phyloP scores from a whole-genome alignment of 1,140 invertebrate genomes.

The Drosophila persimilis region DNA sequence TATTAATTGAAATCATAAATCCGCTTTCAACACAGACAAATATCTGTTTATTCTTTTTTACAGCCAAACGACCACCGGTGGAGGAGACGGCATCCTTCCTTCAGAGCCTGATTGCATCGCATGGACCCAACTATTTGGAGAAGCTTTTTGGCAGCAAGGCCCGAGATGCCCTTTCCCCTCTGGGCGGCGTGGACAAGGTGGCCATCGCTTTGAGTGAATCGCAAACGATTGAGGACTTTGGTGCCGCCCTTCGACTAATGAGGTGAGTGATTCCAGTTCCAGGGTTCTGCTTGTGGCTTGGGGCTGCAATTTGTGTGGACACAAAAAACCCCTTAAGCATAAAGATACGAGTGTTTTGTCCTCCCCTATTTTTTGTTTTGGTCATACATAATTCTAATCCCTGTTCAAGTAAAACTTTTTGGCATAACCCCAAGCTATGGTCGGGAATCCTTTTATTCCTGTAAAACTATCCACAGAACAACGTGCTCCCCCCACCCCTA shows the following conservation, averaged over 20 bases:
- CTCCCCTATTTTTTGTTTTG: constrained; percentile 23
- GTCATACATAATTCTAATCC: constrained; percentile 50
- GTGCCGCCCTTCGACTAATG: constrained; percentile 82
- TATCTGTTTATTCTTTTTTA: constrained; percentile 39
- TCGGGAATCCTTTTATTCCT: constrained; percentile 28
- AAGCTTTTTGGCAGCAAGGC: constrained; percentile 97
- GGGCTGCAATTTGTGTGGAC: constrained; percentile 30
- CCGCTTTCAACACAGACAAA: constrained; percentile 22
- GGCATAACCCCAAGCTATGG: constrained; percentile 44
- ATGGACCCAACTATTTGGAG: constrained; percentile 97
- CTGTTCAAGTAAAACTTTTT: constrained; percentile 61
- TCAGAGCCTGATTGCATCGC: constrained; percentile 94
- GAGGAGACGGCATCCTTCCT: constrained; percentile 97
- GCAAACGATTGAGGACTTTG: constrained; percentile 93
- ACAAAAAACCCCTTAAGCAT: constrained; percentile 20
- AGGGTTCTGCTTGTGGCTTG: not conserved
- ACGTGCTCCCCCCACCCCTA: not conserved
- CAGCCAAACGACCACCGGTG: constrained; percentile 97
- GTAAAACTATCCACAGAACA: constrained; percentile 19
- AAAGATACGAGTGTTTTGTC: constrained; percentile 17
- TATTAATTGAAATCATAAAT: constrained; percentile 43
- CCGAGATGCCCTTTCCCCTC: constrained; percentile 92
- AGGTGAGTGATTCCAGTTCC: constrained; percentile 63
- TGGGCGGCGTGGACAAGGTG: constrained; percentile 96
- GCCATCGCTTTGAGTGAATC: constrained; percentile 97